Conservation (phyloP, 2,113 vertebrate species). For the Pandion haliaetus region DNA sequence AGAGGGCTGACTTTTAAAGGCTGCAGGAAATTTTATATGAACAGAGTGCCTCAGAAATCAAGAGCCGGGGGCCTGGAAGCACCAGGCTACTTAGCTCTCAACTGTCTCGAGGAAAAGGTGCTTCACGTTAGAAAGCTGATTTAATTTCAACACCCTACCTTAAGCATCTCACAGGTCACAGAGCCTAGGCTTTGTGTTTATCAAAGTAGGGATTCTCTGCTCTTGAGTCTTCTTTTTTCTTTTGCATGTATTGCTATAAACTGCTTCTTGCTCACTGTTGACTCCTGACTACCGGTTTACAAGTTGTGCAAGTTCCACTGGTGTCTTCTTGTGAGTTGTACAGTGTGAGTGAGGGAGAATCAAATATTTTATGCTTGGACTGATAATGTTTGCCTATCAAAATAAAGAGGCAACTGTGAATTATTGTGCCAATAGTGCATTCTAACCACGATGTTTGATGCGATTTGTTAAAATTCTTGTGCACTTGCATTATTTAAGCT, state of each 20-base stretch:
- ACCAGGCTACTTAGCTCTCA: neutral
- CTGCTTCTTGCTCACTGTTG: neutral
- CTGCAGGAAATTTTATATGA: accelerated
- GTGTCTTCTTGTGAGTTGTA: neutral
- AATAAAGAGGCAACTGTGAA: neutral
- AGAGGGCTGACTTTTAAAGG: neutral
- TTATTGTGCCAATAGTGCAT: neutral
- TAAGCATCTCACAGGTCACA: neutral
- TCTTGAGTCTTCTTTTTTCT: neutral
- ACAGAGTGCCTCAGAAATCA: neutral
- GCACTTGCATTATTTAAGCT: neutral
- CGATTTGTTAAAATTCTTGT: neutral
- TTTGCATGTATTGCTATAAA: neutral
- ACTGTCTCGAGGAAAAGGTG: neutral
- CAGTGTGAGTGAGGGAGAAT: neutral
- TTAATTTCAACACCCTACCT: neutral
- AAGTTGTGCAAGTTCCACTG: neutral
- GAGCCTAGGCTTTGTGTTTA: neutral
- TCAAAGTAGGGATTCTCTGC: neutral
- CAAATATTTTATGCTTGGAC: neutral
- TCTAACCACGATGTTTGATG: neutral
- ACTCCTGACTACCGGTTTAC: neutral
- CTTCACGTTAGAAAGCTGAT: neutral
- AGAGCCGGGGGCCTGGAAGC: neutral
- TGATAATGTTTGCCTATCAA: neutral